Base-by-base conservation (phyloP, 2,888 invertebrate species). In the Drosophila flavopinicola region DNA sequence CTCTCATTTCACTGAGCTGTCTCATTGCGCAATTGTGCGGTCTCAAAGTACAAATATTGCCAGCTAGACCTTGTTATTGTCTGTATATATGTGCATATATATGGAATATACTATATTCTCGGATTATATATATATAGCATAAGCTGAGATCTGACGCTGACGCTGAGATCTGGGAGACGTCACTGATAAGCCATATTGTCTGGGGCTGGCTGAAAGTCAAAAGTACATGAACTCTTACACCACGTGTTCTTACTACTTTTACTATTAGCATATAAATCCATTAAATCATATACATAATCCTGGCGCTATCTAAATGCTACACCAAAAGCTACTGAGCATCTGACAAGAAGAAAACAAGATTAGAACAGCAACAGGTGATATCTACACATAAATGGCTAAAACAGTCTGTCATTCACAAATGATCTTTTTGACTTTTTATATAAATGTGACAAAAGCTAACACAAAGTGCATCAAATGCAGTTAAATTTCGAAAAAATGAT, bases 31-130 rank as follows among this genome's bases (percentile, higher is more conserved):
- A 69, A 53, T 56, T 59, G 13, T 1, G 6, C 6, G 51, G 29
- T 54, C 52, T 58, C 61, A 76, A 73, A 73, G 66, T 76, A 45
- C 72, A 73, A 54, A 59, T 47, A 45, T 49, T 29, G 37, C 23
- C 45, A 47, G 32, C 32, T 13, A 52, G 41, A 59, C 37, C 68
- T 66, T 73, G 47, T 42, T 33, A 29, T 51, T 24, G 30, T 29
- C 15, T 13, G 41, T 44, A 9, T 10, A n/a, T 9, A 32, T 24
- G 25, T 23, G 24, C 13, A 15, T 38, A 13, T 30, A 7, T 27
- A 20, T 20, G 4, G 20, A 20, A 20, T 20, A 20, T 20, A 20
- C 20, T 20, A 20, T 20, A 20, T 20, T n/a, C n/a, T n/a, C n/a
- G n/a, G n/a, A 45, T 13, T 27, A 11, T 24, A 37, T 42, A 29